phyloP scores from a whole-genome alignment of 2,113 vertebrate species.

The Pelodiscus sinensis region DNA sequence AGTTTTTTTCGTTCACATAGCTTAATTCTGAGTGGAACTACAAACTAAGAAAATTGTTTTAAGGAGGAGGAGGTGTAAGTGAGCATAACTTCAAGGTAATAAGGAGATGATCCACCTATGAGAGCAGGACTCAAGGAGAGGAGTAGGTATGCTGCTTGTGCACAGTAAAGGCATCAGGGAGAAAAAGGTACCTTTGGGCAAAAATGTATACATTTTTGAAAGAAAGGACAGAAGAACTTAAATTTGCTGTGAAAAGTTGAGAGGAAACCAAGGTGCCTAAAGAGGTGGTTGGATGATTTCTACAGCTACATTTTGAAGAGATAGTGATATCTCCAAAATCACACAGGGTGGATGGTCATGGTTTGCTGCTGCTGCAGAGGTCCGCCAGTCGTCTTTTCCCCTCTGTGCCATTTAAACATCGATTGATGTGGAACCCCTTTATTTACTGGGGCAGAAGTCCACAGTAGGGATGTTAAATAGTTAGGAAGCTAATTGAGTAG shows the following conservation, averaged over 20 bases:
- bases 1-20: background rate
- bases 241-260: background rate
- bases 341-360: background rate
- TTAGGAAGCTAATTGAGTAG: too few relatives aligned
- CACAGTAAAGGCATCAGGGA: background rate
- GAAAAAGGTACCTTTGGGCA: background rate
- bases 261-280: background rate
- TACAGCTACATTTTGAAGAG: background rate
- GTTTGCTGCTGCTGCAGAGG: background rate
- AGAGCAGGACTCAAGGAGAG: background rate
- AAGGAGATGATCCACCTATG: accelerated
- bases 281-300: background rate
- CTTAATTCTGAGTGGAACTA: background rate
- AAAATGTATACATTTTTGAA: background rate
- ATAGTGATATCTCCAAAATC: background rate
- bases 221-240: background rate
- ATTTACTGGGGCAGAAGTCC: background rate
- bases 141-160: background rate
- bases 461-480: too few relatives aligned
- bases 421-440: background rate
- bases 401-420: background rate
- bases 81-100: background rate
- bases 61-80: background rate
- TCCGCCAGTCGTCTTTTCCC: background rate
- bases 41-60: background rate